Conservation (phyloP, 2,888 invertebrate genomes). For the Apoda limacodes region DNA sequence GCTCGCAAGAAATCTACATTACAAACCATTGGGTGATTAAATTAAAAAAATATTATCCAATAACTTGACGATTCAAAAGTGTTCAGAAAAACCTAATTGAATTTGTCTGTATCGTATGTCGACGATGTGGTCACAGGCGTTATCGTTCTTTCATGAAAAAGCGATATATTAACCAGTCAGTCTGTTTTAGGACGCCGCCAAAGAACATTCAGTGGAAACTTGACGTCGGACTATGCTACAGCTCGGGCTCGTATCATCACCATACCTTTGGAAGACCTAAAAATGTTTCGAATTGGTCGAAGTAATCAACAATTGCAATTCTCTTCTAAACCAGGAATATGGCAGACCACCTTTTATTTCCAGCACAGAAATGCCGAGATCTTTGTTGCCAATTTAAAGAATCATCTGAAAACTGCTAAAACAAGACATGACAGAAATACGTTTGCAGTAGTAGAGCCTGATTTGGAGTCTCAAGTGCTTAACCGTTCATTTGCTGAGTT, state of each 20-base stretch:
- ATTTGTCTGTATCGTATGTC: too few relatives aligned
- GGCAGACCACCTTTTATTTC: constrained; percentile 86
- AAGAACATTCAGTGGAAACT: constrained; percentile 69
- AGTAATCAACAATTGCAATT: constrained; percentile 60
- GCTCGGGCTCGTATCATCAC: constrained; percentile 51
- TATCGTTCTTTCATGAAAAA: too few relatives aligned
- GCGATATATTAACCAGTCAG: too few relatives aligned
- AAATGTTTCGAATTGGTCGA: constrained; percentile 47
- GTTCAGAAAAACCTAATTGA: too few relatives aligned
- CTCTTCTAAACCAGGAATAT: constrained; percentile 62
- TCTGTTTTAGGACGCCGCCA: constrained; percentile 73
- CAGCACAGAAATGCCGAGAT: constrained; percentile 88
- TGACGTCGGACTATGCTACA: constrained; percentile 55
- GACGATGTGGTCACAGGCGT: too few relatives aligned
- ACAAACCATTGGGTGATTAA: too few relatives aligned
- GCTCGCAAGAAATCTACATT: too few relatives aligned
- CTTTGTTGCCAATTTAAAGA: constrained; percentile 74
- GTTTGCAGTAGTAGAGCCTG: constrained; percentile 74
- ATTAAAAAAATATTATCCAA: too few relatives aligned
- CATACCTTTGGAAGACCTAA: constrained; percentile 49
- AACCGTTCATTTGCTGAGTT: constrained; percentile 90
- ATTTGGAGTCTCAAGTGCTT: constrained; percentile 73
- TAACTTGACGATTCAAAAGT: too few relatives aligned
- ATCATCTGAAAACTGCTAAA: constrained; percentile 73
- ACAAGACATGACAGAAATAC: constrained; percentile 76